phyloP scores from a whole-genome alignment of 2,113 vertebrate species.

The Chlamydotis undulata region DNA sequence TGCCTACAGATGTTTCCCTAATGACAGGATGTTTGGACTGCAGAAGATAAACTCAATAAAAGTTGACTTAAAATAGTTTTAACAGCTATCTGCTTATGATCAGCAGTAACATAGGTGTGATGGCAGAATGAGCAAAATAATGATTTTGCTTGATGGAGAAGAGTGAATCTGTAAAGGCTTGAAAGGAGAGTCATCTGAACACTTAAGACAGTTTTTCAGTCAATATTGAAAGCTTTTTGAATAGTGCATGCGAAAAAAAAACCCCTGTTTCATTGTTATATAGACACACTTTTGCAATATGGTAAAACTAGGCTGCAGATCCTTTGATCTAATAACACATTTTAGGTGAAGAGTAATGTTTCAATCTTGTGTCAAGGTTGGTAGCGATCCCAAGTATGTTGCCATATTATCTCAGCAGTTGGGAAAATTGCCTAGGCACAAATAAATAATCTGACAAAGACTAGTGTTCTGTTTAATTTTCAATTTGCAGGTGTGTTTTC shows the following conservation, averaged over 20 bases:
- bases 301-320: background rate
- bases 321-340: background rate
- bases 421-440: background rate
- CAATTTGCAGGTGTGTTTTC: background rate
- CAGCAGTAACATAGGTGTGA: background rate
- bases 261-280: rapidly evolving
- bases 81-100: background rate
- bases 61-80: slow-evolving; percentile 6
- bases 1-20: slow-evolving; percentile 44
- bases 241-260: background rate
- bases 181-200: background rate
- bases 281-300: background rate
- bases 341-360: background rate
- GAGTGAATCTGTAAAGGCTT: background rate
- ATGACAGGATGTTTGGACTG: slow-evolving; percentile 35
- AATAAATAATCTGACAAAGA: background rate
- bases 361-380: background rate
- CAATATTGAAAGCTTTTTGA: background rate
- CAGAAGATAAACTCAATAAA: background rate
- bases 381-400: background rate
- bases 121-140: background rate
- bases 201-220: background rate
- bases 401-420: background rate
- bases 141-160: background rate
- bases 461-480: background rate